Evolutionary conservation across 2,888 invertebrate species (phyloP).

Genomic region (Smittia sp.): DNA sequence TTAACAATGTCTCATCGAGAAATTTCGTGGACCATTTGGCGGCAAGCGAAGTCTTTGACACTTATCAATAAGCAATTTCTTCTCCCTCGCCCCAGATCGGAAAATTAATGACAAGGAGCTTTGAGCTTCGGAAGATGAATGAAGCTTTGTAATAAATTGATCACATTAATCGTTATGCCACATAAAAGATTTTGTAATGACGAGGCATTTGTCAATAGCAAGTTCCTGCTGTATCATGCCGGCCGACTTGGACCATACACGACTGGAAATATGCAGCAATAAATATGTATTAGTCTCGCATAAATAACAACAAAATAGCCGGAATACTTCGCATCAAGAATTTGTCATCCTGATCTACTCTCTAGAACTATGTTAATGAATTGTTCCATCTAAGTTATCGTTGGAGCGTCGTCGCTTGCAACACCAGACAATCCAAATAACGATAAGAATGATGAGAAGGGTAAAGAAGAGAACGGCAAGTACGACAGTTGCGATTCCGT

Average conservation of each 20-base stretch:
- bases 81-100: not conserved
- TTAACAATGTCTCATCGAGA: too few relatives aligned
- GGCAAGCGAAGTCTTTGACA: not conserved
- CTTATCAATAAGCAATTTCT: not conserved
- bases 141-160: not conserved
- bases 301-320: too few relatives aligned
- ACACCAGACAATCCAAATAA: constrained; percentile 61
- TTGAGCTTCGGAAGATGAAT: not conserved
- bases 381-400: too few relatives aligned
- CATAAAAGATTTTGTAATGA: constrained; percentile 4
- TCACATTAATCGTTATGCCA: not conserved
- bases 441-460: constrained; percentile 59
- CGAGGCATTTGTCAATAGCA: not conserved
- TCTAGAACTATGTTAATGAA: too few relatives aligned
- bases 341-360: too few relatives aligned
- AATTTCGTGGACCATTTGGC: not conserved
- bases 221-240: too few relatives aligned
- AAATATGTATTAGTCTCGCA: too few relatives aligned
- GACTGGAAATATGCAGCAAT: too few relatives aligned
- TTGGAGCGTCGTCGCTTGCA: constrained; percentile 46
- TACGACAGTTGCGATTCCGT: constrained; percentile 67
- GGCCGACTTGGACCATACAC: too few relatives aligned
- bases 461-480: constrained; percentile 65
- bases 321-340: too few relatives aligned
- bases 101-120: not conserved